These are phyloP conservation scores for Bufo bufo DNA, from an alignment of 2,113 vertebrate genomes.

Conservation along the genomic window DNA sequence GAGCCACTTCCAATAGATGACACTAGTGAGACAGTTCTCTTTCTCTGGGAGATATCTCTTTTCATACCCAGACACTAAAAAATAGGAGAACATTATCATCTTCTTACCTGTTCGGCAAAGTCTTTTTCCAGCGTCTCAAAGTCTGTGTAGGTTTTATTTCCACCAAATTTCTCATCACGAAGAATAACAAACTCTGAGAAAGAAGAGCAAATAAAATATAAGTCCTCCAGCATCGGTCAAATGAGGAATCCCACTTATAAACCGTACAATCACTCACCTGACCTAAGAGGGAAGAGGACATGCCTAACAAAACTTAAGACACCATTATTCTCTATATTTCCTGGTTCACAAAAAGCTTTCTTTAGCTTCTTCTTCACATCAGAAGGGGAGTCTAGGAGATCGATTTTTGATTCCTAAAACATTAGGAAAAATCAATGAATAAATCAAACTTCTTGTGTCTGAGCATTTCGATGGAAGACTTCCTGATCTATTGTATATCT, in stretches of 20 bases:
- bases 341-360: slow-evolving; percentile 96
- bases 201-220: slow-evolving; percentile 29
- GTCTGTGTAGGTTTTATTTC: slow-evolving; percentile 85
- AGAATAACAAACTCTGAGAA: slow-evolving; percentile 87
- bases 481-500: too few species aligned
- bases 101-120: slow-evolving; percentile 85
- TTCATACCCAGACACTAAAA: too few species aligned
- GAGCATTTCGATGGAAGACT: too few species aligned
- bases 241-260: neutral
- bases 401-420: slow-evolving; percentile 94
- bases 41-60: too few species aligned
- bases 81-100: too few species aligned
- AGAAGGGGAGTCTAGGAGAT: slow-evolving; percentile 89
- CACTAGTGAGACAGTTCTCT: too few species aligned
- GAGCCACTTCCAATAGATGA: too few species aligned
- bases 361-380: slow-evolving; percentile 98
- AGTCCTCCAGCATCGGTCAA: neutral
- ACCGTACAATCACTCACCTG: slow-evolving; percentile 73
- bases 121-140: slow-evolving; percentile 90
- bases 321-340: slow-evolving; percentile 93
- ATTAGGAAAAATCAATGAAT: neutral
- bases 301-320: slow-evolving; percentile 92
- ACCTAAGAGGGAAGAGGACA: slow-evolving; percentile 89
- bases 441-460: too few species aligned
- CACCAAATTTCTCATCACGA: slow-evolving; percentile 93